Conservation (phyloP, 2,797 vertebrate species). For the Thaleichthys pacificus region DNA sequence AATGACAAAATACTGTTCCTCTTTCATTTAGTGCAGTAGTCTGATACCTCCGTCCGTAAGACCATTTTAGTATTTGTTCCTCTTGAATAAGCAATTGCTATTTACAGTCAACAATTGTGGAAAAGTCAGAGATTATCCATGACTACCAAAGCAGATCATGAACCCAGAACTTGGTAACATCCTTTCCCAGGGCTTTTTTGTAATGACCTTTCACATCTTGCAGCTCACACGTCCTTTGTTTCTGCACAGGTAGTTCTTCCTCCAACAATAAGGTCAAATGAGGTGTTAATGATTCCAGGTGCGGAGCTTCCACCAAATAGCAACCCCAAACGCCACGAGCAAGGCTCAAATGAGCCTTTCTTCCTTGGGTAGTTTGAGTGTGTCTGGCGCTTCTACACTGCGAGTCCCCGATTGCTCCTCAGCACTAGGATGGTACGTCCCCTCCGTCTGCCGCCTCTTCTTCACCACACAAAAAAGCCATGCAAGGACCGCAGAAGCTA, state of each 20-base stretch:
- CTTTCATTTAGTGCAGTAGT: conserved; percentile 39
- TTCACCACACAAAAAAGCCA: conserved; percentile 80
- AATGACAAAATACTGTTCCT: conserved; percentile 57
- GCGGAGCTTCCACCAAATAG: too few species aligned
- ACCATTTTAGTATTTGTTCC: conserved; percentile 23
- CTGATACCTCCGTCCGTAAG: conserved; percentile 34
- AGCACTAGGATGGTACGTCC: conserved; percentile 85
- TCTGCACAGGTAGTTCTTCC: not conserved
- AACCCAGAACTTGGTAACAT: not conserved
- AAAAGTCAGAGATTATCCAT: not conserved
- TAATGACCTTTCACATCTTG: not conserved
- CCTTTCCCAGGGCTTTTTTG: not conserved
- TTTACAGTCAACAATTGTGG: conserved; percentile 6
- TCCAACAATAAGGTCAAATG: not conserved
- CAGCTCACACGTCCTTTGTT: not conserved
- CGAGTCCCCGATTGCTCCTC: conserved; percentile 84
- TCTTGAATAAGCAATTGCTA: conserved; percentile 16
- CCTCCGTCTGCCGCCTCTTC: conserved; percentile 90
- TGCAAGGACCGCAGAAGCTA: conserved; percentile 62
- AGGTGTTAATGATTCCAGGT: too few species aligned
- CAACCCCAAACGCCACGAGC: not conserved
- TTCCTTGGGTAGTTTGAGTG: conserved; percentile 87
- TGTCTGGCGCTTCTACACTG: conserved; percentile 70
- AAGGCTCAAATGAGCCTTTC: conserved; percentile 87
- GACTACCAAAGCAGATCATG: not conserved